Conservation (phyloP, 2,888 invertebrate genomes). For the Acronicta leporina region DNA sequence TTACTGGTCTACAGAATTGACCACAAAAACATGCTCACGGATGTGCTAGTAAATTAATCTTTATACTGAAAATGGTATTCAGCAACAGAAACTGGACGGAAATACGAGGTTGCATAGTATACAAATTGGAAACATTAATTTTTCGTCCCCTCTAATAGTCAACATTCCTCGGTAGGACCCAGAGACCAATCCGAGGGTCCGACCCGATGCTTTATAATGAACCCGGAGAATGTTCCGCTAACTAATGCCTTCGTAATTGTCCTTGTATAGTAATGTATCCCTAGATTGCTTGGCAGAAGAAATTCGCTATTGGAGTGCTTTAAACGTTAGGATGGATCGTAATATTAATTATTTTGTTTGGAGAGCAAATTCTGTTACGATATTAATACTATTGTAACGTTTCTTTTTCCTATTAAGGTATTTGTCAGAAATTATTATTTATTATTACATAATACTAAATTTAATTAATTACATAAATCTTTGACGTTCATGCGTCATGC, state of each 20-base stretch:
- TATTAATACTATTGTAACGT: slow-evolving; percentile 20
- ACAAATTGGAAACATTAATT: slow-evolving; percentile 66
- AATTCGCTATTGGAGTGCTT: slow-evolving; percentile 35
- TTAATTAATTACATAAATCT: too few species aligned
- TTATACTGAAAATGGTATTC: slow-evolving; percentile 25
- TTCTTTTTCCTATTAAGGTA: too few species aligned
- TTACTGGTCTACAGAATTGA: background rate
- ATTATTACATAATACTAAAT: too few species aligned
- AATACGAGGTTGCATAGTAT: slow-evolving; percentile 34
- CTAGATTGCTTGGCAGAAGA: slow-evolving; percentile 44
- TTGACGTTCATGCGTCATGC: too few species aligned
- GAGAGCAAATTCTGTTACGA: slow-evolving; percentile 56
- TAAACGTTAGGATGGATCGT: slow-evolving; percentile 20
- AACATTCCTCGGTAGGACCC: slow-evolving; percentile 71
- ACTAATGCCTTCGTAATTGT: slow-evolving; percentile 69
- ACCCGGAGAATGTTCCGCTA: slow-evolving; percentile 67
- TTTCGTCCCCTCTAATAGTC: slow-evolving; percentile 70
- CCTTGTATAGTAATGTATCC: slow-evolving; percentile 57
- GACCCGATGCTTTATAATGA: slow-evolving; percentile 73
- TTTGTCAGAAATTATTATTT: too few species aligned
- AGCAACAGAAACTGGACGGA: slow-evolving; percentile 13
- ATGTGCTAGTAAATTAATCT: slow-evolving; percentile 9
- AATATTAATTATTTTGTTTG: slow-evolving; percentile 29
- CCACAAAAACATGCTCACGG: background rate
- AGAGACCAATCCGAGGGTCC: slow-evolving; percentile 62